Percentiles rank a stretch among this genome's conserved stretches.
Evolutionary conservation across 2,797 vertebrate species (phyloP).

Genomic region (Lemur catta): DNA sequence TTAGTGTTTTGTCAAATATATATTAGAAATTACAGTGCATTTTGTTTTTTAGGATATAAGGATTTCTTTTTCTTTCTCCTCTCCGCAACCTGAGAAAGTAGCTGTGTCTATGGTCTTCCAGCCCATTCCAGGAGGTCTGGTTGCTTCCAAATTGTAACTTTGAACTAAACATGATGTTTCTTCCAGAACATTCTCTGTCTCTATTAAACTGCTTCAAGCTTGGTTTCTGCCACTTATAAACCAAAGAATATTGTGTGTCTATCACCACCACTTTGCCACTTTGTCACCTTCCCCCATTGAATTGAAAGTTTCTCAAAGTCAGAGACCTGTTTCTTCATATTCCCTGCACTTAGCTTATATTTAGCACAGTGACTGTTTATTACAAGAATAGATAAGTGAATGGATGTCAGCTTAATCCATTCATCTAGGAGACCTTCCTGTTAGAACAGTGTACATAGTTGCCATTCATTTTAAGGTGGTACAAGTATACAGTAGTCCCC

Average conservation of each 20-base stretch:
- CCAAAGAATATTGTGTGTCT: not conserved
- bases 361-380: not conserved
- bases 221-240: not conserved
- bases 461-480: not conserved
- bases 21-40: not conserved
- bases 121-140: not conserved
- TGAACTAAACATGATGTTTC: not conserved
- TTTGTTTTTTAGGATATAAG: conserved; percentile 1
- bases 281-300: not conserved
- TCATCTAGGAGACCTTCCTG: not conserved
- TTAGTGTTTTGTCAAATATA: not conserved
- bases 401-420: not conserved
- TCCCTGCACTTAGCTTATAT: not conserved
- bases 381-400: not conserved
- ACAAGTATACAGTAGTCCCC: not conserved
- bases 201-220: not conserved
- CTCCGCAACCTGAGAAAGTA: not conserved
- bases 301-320: not conserved
- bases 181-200: not conserved
- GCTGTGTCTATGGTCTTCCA: not conserved
- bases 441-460: not conserved
- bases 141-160: not conserved
- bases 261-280: not conserved
- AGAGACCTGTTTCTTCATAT: not conserved
- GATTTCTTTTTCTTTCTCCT: not conserved